A percentile compares a stretch with the other conserved stretches of the same genome.
These are phyloP conservation scores for Erpetoichthys calabaricus DNA, from an alignment of 2,797 vertebrate species.

Conservation along the genomic window DNA sequence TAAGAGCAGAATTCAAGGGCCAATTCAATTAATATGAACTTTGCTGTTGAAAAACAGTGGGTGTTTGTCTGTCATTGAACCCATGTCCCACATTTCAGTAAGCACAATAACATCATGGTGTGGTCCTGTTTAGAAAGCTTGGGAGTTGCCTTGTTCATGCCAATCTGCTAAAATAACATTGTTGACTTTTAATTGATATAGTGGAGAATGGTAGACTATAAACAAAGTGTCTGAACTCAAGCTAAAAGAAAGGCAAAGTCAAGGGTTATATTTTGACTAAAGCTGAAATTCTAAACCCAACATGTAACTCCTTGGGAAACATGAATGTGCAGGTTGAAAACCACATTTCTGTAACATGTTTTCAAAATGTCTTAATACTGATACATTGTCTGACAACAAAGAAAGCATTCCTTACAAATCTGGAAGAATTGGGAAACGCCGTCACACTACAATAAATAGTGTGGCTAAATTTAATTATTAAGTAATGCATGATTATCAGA, in stretches of 20 bases:
- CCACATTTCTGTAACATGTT: too few relatives aligned
- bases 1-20: conserved; percentile 7
- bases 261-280: conserved; percentile 29
- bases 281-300: conserved; percentile 13
- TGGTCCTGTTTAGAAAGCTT: conserved; percentile 12
- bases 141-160: conserved; percentile 6
- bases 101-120: conserved; percentile 20
- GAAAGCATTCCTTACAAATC: too few relatives aligned
- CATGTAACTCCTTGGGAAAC: conserved; percentile 3
- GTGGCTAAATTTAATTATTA: too few relatives aligned
- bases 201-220: conserved; percentile 18
- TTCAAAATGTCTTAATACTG: too few relatives aligned
- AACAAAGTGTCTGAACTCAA: conserved; percentile 13
- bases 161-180: conserved; percentile 3
- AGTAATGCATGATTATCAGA: too few relatives aligned
- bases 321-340: neutral
- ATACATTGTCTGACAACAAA: too few relatives aligned
- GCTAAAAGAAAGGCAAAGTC: conserved; percentile 14
- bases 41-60: conserved; percentile 15
- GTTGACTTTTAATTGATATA: conserved; percentile 18
- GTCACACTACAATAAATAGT: too few relatives aligned
- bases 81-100: conserved; percentile 17
- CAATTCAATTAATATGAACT: conserved; percentile 13
- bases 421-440: too few relatives aligned
- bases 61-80: conserved; percentile 17